Evolutionary conservation across 2,113 vertebrate genomes (phyloP), one percentile per base, ranked within the genome.

Genomic region (Amphiprion ocellaris): DNA sequence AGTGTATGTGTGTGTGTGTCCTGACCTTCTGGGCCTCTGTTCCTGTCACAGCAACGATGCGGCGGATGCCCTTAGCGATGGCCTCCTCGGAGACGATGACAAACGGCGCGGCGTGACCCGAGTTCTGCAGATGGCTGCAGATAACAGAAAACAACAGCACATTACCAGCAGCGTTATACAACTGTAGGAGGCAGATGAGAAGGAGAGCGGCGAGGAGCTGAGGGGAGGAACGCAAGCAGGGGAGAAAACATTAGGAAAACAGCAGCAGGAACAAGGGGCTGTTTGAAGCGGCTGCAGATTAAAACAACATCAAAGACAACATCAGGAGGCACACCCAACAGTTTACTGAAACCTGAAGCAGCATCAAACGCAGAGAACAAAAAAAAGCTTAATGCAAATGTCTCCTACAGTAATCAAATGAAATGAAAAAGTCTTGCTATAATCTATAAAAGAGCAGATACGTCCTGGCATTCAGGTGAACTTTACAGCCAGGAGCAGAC

Each of bases 51-150:
- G 97, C 97, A 41, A 99, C 97, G 63, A 99, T 98, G 82, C 98
- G 96, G 53, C 98, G 96, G 93, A 99, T 97, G 76, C 98, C 98
- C 89, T 99, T 99, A 74, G 98, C 98, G 81, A 99, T 99, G 23
- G 98, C 98, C 93, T 99, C 98, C 89, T 99, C 98, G 0, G 96
- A 98, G 81, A 99, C 96, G 23, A 99, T 97, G 88, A 97, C 97
- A 70, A 99, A 99, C 5, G 95, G 94, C 1, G 94, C 95, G 0
- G 96, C 95, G 0, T 99, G 97, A 86, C 92, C 79, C 0, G 98
- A 98, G 91, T 99, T 99, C 92, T 89, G 96, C 85, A 99, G 91
- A 85, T 99, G 98, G 83, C 98, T 99, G 88, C n/a, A 44, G 65
- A 77, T 33, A 79, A 84, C 65, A 89, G 64, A 89, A 79, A 56